Percentiles rank a stretch among this genome's conserved stretches.
phyloP scores from a whole-genome alignment of 2,797 vertebrate genomes.

The Crax fasciolata region DNA sequence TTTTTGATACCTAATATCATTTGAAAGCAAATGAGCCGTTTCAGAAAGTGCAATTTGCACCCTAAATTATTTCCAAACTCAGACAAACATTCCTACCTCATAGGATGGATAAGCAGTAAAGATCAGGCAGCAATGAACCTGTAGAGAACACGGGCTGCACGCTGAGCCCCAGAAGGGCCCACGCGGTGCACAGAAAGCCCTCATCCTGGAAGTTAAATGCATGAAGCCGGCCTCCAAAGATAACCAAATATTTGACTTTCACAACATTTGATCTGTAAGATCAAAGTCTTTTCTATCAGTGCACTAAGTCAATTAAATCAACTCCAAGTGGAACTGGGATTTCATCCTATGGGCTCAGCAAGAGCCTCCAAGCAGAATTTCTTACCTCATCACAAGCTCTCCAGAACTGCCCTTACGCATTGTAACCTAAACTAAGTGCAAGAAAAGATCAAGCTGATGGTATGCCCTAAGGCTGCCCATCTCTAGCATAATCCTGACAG shows the following conservation, averaged over 20 bases:
- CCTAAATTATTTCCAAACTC: neutral
- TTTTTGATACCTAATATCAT: neutral
- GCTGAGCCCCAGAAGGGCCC: neutral
- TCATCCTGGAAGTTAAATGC: neutral
- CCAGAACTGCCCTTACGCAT: neutral
- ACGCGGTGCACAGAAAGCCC: neutral
- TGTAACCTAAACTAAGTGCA: neutral
- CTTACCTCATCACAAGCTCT: neutral
- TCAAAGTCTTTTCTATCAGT: conserved; percentile 65
- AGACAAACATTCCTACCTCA: neutral
- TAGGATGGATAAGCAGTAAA: neutral
- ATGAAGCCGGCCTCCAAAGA: conserved; percentile 3
- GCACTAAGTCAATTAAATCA: conserved; percentile 39
- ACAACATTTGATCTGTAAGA: conserved; percentile 38
- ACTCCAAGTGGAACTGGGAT: neutral
- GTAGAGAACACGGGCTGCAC: neutral
- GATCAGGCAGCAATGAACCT: neutral
- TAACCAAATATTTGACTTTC: conserved; percentile 63
- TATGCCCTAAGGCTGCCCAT: neutral
- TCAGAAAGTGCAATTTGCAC: neutral
- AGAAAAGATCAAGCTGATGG: neutral
- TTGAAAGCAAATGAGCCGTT: neutral
- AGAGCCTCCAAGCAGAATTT: neutral
- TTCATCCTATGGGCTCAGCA: conserved; percentile 19
- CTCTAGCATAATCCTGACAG: neutral